phyloP scores from a whole-genome alignment of 2,113 vertebrate species.

The Gymnogyps californianus region DNA sequence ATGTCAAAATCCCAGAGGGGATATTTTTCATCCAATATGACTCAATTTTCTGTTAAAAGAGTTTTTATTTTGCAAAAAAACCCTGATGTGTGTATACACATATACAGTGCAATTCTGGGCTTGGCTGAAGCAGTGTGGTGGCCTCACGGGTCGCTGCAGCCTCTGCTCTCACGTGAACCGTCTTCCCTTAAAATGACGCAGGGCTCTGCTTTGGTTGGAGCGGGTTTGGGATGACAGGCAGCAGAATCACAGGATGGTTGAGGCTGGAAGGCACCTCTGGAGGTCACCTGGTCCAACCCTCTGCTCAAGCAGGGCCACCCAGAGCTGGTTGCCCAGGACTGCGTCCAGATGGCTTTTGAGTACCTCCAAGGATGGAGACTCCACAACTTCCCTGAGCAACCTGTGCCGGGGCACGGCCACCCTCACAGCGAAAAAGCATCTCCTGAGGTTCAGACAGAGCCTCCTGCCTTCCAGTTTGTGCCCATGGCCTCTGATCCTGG shows the following conservation, averaged over 20 bases:
- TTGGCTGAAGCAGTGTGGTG: background rate
- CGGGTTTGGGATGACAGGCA: background rate
- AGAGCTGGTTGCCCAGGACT: too few species aligned
- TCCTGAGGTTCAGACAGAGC: background rate
- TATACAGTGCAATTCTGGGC: background rate
- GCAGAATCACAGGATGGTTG: background rate
- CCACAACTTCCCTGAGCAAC: too few species aligned
- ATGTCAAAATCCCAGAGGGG: background rate
- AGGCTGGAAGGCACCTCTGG: background rate
- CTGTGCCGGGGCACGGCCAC: too few species aligned
- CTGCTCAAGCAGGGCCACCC: background rate
- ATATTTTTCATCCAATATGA: background rate
- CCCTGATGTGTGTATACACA: accelerated
- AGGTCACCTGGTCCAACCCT: background rate
- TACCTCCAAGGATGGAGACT: background rate
- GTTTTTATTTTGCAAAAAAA: background rate
- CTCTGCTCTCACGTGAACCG: background rate
- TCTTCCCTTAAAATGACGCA: accelerated
- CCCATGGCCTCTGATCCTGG: background rate
- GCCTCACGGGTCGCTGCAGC: background rate
- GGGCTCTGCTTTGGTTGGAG: background rate
- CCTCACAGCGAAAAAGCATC: background rate
- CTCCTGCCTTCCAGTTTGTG: background rate
- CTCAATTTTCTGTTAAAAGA: background rate
- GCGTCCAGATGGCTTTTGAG: background rate